Evolutionary conservation across 1,140 invertebrate species (phyloP).

Genomic region (Lycorma delicatula): DNA sequence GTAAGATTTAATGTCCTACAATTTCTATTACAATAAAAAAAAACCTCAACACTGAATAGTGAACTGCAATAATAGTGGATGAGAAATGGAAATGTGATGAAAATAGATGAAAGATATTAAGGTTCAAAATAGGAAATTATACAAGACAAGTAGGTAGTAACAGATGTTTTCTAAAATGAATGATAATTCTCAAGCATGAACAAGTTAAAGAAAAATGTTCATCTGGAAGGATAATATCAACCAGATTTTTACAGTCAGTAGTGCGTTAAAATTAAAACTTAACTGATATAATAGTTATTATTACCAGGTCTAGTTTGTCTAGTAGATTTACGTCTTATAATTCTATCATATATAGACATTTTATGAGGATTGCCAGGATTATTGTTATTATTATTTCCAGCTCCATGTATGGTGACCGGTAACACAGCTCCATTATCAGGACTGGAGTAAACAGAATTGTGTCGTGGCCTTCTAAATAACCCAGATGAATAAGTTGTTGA

Average conservation of each 20-base stretch:
- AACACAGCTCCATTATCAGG: constrained; percentile 55
- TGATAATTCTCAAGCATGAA: no score
- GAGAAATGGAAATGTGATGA: no score
- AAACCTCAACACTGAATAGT: no score
- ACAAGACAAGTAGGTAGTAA: no score
- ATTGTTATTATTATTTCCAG: constrained; percentile 19
- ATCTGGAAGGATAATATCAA: background rate
- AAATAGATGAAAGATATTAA: no score
- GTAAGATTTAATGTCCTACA: no score
- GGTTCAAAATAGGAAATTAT: no score
- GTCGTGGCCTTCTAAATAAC: constrained; percentile 58
- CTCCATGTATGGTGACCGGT: constrained; percentile 25
- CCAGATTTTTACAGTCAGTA: background rate
- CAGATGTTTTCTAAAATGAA: no score
- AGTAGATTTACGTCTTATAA: constrained; percentile 68
- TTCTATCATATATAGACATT: constrained; percentile 68
- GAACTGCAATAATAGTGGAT: no score
- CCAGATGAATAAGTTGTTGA: constrained; percentile 76
- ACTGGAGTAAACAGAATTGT: constrained; percentile 65
- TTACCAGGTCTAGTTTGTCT: constrained; percentile 29
- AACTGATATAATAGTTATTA: no score
- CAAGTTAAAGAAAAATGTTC: constrained; percentile 1
- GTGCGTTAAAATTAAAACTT: no score
- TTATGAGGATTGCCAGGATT: constrained; percentile 41
- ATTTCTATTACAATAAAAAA: no score